These are phyloP conservation scores for Hypomecis punctinalis DNA, from an alignment of 2,888 invertebrate genomes.

Conservation along the genomic window DNA sequence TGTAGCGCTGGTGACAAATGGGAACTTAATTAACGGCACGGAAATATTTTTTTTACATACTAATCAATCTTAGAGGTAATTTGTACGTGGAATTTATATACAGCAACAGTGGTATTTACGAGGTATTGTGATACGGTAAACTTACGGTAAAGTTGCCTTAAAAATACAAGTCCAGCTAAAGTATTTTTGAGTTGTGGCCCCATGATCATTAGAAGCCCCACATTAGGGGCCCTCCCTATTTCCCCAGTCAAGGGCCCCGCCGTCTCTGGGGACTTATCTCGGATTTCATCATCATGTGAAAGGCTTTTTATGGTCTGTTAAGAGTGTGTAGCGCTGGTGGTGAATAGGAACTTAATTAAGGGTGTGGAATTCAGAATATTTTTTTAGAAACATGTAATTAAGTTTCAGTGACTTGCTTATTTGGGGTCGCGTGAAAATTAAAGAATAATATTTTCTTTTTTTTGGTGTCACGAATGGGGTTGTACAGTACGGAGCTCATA, in stretches of 20 bases:
- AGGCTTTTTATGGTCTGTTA: slow-evolving; percentile 26
- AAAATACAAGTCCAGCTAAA: too few species aligned
- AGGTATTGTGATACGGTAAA: too few species aligned
- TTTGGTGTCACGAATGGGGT: too few species aligned
- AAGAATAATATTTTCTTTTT: neutral
- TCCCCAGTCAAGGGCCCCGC: neutral
- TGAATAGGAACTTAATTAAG: slow-evolving; percentile 32
- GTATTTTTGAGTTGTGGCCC: too few species aligned
- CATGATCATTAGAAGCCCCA: neutral
- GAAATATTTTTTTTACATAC: too few species aligned
- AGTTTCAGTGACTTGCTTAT: slow-evolving; percentile 11
- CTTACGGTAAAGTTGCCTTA: too few species aligned
- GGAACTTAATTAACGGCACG: too few species aligned
- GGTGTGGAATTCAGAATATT: slow-evolving; percentile 16
- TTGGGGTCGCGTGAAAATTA: neutral
- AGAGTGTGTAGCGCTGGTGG: slow-evolving; percentile 16
- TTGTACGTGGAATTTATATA: too few species aligned
- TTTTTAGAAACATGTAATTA: slow-evolving; percentile 15
- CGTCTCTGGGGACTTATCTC: slow-evolving; percentile 28
- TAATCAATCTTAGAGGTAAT: too few species aligned
- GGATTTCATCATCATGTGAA: slow-evolving; percentile 35
- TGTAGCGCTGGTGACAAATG: too few species aligned
- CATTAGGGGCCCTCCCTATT: neutral
- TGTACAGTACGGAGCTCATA: too few species aligned
- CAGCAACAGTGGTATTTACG: too few species aligned